A percentile compares a stretch with the other conserved stretches of the same genome.
These are phyloP conservation scores for Nineta flava DNA, from an alignment of 2,888 invertebrate species.

Conservation along the genomic window DNA sequence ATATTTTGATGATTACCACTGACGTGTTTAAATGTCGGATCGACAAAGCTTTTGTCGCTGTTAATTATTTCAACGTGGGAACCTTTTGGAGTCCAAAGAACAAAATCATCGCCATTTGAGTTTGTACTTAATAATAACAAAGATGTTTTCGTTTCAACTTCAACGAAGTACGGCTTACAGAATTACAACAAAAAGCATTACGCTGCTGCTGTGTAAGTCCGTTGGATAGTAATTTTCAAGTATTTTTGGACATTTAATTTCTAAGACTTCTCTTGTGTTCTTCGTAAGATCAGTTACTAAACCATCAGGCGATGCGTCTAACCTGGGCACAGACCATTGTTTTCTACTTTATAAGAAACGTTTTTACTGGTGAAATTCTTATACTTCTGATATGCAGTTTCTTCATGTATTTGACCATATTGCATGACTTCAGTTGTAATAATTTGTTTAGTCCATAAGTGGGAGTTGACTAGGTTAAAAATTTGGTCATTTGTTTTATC, in stretches of 20 bases:
- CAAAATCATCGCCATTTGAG: neutral
- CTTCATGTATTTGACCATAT: constrained; percentile 12
- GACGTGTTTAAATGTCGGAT: no score
- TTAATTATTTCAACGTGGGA: neutral
- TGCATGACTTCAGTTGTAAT: neutral
- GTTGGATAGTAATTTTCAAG: neutral
- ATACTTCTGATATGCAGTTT: constrained; percentile 5
- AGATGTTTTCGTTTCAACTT: neutral
- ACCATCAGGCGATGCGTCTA: neutral
- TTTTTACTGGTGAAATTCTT: constrained; percentile 6
- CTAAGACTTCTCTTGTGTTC: neutral
- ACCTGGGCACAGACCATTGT: constrained; percentile 9
- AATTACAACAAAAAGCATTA: neutral
- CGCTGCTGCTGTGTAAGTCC: neutral
- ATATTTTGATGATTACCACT: no score
- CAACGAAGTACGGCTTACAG: neutral
- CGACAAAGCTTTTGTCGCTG: neutral
- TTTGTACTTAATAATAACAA: neutral
- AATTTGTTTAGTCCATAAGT: neutral
- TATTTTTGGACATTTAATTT: neutral
- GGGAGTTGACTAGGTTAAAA: constrained; percentile 8
- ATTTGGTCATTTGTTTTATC: constrained; percentile 10
- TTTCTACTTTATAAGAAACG: constrained; percentile 8
- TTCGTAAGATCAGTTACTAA: neutral
- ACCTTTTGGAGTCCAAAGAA: neutral